Evolutionary conservation across 1,140 invertebrate genomes (phyloP).

Genomic region (Acromyrmex charruanus): DNA sequence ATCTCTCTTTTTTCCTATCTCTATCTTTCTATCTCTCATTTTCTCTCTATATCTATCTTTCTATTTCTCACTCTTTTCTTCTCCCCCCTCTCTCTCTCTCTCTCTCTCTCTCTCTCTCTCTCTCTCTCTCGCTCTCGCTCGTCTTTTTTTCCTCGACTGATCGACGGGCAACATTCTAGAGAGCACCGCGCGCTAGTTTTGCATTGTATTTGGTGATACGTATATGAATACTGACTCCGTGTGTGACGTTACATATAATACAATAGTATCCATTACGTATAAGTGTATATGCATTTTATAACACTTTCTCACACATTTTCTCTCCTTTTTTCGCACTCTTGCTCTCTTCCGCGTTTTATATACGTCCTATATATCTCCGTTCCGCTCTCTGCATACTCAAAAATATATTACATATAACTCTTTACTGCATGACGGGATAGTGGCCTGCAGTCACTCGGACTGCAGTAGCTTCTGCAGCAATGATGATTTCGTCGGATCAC

Average conservation of each 20-base stretch:
- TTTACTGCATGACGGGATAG: conserved; percentile 78
- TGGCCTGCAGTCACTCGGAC: conserved; percentile 89
- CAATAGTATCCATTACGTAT: conserved; percentile 85
- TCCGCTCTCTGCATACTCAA: conserved; percentile 70
- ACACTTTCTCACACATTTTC: conserved; percentile 4
- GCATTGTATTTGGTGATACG: conserved; percentile 85
- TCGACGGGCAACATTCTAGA: conserved; percentile 65
- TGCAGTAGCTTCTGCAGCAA: conserved; percentile 91
- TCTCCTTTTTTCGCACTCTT: conserved; percentile 19
- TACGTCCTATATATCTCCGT: conserved; percentile 64
- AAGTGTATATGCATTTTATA: conserved; percentile 63
- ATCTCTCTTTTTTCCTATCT: conserved; percentile 6
- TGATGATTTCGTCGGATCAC: conserved; percentile 91
- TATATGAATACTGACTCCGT: conserved; percentile 84
- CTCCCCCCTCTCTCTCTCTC: not conserved
- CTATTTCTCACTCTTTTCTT: not conserved
- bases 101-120: not conserved
- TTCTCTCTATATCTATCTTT: not conserved
- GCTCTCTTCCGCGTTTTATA: conserved; percentile 23
- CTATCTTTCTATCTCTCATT: conserved; percentile 12
- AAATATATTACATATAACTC: conserved; percentile 85
- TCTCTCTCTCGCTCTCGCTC: not conserved
- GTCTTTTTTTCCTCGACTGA: conserved; percentile 8
- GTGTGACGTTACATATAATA: conserved; percentile 84
- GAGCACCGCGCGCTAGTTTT: conserved; percentile 71